A percentile compares a stretch with the other conserved stretches of the same genome.
Conservation (phyloP, 2,113 vertebrate species). For the Thamnophis sirtalis region DNA sequence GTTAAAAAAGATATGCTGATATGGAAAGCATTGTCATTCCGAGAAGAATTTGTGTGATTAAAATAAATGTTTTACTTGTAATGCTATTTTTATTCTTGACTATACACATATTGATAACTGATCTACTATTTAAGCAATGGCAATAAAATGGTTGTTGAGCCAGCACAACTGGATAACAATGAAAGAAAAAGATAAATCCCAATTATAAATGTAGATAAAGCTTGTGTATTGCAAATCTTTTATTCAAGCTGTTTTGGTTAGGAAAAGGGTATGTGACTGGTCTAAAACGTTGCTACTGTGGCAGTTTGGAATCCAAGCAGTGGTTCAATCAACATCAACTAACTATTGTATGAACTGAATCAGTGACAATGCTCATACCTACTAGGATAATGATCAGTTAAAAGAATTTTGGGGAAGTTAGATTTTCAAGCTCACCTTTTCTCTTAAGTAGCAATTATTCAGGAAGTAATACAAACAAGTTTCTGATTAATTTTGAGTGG, state of each 20-base stretch:
- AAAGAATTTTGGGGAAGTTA: not conserved
- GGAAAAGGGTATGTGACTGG: not conserved
- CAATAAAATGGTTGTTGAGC: not conserved
- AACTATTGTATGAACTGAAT: not conserved
- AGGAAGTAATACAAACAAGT: not conserved
- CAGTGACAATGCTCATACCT: not conserved
- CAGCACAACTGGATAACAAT: not conserved
- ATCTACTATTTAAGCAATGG: no score
- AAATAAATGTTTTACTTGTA: no score
- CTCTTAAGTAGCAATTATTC: not conserved
- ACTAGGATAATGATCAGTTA: not conserved
- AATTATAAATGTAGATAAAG: not conserved
- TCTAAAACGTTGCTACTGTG: not conserved
- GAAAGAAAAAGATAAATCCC: not conserved
- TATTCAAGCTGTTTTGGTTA: no score
- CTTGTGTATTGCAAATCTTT: not conserved
- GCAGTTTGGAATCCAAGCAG: not conserved
- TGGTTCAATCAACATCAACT: not conserved
- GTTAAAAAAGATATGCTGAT: not conserved
- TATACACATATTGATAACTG: no score
- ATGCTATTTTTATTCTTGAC: no score
- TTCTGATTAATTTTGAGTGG: not conserved
- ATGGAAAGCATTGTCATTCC: not conserved
- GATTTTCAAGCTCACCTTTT: not conserved
- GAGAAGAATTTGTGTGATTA: no score